Conservation (phyloP, 1,140 invertebrate genomes). For the Drosophila grimshawi region DNA sequence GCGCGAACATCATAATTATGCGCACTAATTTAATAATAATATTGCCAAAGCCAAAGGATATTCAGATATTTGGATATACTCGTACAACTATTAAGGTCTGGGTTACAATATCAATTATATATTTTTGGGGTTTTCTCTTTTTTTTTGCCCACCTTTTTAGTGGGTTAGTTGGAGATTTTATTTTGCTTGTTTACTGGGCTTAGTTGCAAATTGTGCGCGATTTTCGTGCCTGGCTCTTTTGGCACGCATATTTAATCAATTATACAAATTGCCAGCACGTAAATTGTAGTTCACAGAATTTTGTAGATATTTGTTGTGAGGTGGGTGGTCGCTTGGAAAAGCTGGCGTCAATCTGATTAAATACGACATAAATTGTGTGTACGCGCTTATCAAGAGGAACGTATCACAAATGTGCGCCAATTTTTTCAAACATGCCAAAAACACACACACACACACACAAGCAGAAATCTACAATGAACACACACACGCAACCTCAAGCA, state of each 20-base stretch:
- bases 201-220: slow-evolving; percentile 53
- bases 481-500: slow-evolving; percentile 16
- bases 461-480: slow-evolving; percentile 3
- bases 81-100: slow-evolving; percentile 30
- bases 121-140: slow-evolving; percentile 3
- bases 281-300: slow-evolving; percentile 25
- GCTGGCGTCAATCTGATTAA: slow-evolving; percentile 72
- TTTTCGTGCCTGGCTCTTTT: slow-evolving; percentile 28
- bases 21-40: slow-evolving; percentile 59
- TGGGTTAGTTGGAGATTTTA: slow-evolving; percentile 16
- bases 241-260: slow-evolving; percentile 77
- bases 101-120: slow-evolving; percentile 38
- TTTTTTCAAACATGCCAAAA: slow-evolving; percentile 47
- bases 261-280: slow-evolving; percentile 70
- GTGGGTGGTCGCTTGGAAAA: slow-evolving; percentile 7
- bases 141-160: neutral
- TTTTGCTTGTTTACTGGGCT: neutral
- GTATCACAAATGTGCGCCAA: slow-evolving; percentile 51
- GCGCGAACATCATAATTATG: slow-evolving; percentile 53
- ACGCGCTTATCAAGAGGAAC: slow-evolving; percentile 36
- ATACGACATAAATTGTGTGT: slow-evolving; percentile 67
- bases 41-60: slow-evolving; percentile 29
- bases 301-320: slow-evolving; percentile 35
- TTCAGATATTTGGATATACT: slow-evolving; percentile 24
- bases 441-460: slow-evolving; percentile 28